Evolutionary conservation across 2,797 vertebrate species (phyloP).

Genomic region (Ctenochaetus hawaiiensis): DNA sequence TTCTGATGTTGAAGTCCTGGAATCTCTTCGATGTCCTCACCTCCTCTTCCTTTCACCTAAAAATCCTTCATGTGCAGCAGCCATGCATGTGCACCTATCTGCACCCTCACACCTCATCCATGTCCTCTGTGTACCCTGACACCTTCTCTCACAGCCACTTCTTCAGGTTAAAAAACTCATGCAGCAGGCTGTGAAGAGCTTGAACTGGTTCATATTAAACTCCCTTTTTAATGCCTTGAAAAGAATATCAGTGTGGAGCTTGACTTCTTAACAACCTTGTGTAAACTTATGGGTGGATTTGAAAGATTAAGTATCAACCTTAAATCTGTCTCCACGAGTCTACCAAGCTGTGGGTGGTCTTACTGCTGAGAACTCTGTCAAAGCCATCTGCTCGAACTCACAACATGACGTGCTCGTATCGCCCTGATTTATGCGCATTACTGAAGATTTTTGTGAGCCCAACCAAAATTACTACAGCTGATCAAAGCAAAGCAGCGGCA

Average conservation of each 20-base stretch:
- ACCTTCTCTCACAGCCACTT: constrained; percentile 4
- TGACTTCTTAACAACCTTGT: constrained; percentile 16
- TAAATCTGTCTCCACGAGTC: background rate
- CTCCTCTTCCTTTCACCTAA: background rate
- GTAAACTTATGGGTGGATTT: background rate
- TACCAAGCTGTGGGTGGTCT: background rate
- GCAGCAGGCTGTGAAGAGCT: constrained; percentile 9
- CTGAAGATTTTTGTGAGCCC: background rate
- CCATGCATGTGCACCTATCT: too few relatives aligned
- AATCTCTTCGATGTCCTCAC: background rate
- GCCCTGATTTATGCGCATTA: background rate
- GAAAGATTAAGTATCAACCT: background rate
- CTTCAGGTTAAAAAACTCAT: constrained; percentile 7
- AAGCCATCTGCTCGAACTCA: background rate
- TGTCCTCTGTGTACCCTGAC: background rate
- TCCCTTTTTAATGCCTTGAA: constrained; percentile 11
- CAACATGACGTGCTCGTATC: background rate
- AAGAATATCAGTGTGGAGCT: constrained; percentile 9
- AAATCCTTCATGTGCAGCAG: background rate
- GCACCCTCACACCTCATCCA: background rate
- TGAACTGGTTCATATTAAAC: background rate
- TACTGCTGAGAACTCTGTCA: background rate
- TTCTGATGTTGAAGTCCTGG: background rate
- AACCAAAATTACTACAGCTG: background rate
- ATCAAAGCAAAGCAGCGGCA: constrained; percentile 7